Base-by-base conservation (phyloP, 2,888 invertebrate species). In the Netelia melanura region DNA sequence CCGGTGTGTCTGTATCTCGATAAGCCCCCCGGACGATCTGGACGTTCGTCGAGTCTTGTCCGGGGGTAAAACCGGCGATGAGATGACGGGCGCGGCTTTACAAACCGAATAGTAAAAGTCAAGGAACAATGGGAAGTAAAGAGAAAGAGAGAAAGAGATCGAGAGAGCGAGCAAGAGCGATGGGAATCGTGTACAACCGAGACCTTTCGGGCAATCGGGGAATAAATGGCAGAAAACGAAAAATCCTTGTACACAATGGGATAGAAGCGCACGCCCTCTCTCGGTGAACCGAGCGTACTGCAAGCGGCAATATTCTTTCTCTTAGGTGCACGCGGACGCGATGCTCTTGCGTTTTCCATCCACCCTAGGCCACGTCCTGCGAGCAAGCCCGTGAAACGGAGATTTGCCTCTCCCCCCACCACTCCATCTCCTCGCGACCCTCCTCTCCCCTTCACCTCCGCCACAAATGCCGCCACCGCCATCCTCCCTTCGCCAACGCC, bases 71-170 rank as follows among this genome's bases (percentile, higher is more conserved):
- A 80, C 88, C 81, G 85, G 85, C 83, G 86, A 84, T 88, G 89
- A 89, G 90, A 92, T 91, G 92, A 92, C 89, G 90, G 89, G 90
- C 89, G 88, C 85, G 86, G 88, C 78, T 67, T 82, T 78, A 79
- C 78, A 68, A 72, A 75, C 38, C 89, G 86, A 91, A 92, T 91
- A 89, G 90, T 92, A 91, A 92, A 92, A 92, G 90, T 91, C 88
- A 68, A 86, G 87, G 90, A 92, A 93, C 92, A 92, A 92, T 92
- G 91, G 92, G 87, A 65, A 79, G 17, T 38, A 6, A 48, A 38
- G 75, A 75, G 43, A 14, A 52, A 62, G 56, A 82, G n/a, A 56
- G 54, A 70, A 43, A 62, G 38, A 79, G 62, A 54, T 38, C 70
- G 54, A 62, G 54, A 70, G n/a, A 44, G 17, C 61, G 6, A 38